These are phyloP conservation scores for Enteromius argenteus DNA, from an alignment of 2,797 vertebrate species.

Conservation along the genomic window DNA sequence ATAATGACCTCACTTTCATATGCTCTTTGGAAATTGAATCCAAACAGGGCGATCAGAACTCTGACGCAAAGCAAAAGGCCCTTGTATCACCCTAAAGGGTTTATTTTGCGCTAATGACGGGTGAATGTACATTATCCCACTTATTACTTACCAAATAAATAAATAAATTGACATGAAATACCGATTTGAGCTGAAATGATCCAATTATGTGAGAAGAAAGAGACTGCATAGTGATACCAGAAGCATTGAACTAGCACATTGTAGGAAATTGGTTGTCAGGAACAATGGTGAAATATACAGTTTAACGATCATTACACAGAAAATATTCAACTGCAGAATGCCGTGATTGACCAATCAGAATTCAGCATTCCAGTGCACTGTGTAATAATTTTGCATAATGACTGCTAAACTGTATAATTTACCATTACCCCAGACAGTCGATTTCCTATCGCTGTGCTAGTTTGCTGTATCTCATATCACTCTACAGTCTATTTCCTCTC, in stretches of 20 bases:
- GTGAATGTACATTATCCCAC: not conserved
- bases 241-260: constrained; percentile 11
- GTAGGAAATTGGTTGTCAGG: constrained; percentile 23
- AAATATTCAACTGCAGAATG: not conserved
- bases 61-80: not conserved
- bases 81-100: not conserved
- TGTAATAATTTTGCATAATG: constrained; percentile 11
- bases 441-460: not conserved
- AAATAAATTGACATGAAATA: constrained; percentile 17
- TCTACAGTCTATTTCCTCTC: not conserved
- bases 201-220: not conserved
- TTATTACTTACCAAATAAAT: constrained; percentile 18
- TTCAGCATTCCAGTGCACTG: not conserved
- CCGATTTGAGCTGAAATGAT: not conserved
- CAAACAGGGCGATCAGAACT: constrained; percentile 9
- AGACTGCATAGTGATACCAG: not conserved
- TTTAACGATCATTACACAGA: not conserved
- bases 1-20: constrained; percentile 19
- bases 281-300: constrained; percentile 14
- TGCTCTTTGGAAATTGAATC: not conserved
- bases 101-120: not conserved
- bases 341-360: not conserved
- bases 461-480: not conserved
- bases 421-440: not conserved
- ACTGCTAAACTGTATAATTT: not conserved